phyloP scores from a whole-genome alignment of 2,888 invertebrate genomes.

The Ichneumoninae sp. region DNA sequence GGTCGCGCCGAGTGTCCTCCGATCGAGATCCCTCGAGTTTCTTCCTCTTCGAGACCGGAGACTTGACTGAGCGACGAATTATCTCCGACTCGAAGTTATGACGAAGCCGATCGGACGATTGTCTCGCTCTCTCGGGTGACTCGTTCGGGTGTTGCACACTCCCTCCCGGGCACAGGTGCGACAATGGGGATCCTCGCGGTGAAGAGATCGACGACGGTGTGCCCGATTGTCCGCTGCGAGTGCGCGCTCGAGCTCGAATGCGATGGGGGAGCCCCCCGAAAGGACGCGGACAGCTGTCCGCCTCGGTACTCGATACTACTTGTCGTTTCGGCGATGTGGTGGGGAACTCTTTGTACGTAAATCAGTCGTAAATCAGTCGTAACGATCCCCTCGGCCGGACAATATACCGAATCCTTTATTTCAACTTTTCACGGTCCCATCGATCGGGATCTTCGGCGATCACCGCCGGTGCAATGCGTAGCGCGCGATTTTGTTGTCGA shows the following conservation, averaged over 20 bases:
- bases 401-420: not conserved
- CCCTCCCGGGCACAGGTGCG: not conserved
- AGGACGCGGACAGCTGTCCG: not conserved
- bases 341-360: slow-evolving; percentile 26
- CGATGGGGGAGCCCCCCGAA: not conserved
- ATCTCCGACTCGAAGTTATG: not conserved
- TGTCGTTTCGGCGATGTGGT: slow-evolving; percentile 29
- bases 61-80: not conserved
- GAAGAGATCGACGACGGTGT: slow-evolving; percentile 74
- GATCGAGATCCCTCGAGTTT: not conserved
- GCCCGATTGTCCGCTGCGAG: slow-evolving; percentile 65
- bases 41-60: slow-evolving; percentile 3
- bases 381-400: not conserved
- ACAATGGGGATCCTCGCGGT: slow-evolving; percentile 69
- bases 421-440: not conserved
- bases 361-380: not conserved
- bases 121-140: not conserved
- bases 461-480: too few species aligned
- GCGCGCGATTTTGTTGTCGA: not conserved
- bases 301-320: slow-evolving; percentile 6
- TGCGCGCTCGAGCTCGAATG: slow-evolving; percentile 18
- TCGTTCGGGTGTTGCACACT: not conserved
- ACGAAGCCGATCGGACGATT: not conserved
- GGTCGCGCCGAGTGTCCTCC: not conserved
- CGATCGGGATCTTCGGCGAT: not conserved